Percentiles rank a stretch among this genome's conserved stretches.
These are phyloP conservation scores for Tachuris rubrigastra DNA, from an alignment of 2,113 vertebrate species.

Conservation along the genomic window DNA sequence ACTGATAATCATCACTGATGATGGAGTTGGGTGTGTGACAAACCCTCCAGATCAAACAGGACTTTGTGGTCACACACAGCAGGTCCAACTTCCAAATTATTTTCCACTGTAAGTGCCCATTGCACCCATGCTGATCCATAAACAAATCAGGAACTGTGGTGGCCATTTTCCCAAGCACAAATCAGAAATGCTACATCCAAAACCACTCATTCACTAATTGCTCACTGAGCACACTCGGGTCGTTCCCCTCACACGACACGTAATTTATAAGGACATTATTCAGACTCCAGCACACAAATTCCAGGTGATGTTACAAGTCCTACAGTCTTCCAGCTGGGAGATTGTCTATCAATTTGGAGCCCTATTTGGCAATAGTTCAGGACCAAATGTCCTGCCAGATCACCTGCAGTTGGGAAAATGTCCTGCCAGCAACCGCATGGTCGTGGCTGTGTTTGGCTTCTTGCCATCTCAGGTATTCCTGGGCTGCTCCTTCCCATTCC, in stretches of 20 bases:
- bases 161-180: neutral
- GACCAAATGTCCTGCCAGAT: neutral
- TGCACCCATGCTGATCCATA: neutral
- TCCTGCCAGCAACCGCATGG: neutral
- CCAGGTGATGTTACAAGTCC: neutral
- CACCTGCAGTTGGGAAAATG: neutral
- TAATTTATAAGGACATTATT: neutral
- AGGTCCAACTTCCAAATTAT: neutral
- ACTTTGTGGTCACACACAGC: neutral
- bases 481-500: neutral
- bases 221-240: neutral
- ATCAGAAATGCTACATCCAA: neutral
- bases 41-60: neutral
- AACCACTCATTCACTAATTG: neutral
- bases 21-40: neutral
- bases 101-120: neutral
- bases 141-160: neutral
- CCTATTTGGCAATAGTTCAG: neutral
- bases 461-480: neutral
- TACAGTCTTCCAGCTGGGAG: neutral
- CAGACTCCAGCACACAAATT: neutral
- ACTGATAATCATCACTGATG: neutral
- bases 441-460: neutral
- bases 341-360: neutral
- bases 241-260: accelerated